Conservation (phyloP, 2,797 vertebrate species). For the Myotis vivesi region DNA sequence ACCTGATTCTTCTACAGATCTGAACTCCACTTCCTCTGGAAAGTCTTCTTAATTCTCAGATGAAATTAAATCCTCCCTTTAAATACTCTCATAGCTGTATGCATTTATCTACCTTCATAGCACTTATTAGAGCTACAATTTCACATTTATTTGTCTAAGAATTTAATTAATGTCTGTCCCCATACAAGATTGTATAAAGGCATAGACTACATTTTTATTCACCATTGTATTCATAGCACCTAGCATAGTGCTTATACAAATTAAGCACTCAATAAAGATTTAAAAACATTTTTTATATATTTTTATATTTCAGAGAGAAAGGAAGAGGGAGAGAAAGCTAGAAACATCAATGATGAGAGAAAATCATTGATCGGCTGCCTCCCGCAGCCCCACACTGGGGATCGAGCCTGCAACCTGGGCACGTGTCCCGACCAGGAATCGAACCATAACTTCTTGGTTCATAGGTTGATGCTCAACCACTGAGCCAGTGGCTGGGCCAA, state of each 20-base stretch:
- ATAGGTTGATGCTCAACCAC: too few relatives aligned
- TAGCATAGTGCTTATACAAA: neutral
- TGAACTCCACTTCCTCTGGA: neutral
- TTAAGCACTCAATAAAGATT: conserved; percentile 22
- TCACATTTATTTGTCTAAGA: neutral
- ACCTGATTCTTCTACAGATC: neutral
- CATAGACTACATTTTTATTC: neutral
- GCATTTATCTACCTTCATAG: neutral
- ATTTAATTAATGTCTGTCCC: neutral
- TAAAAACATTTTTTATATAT: neutral
- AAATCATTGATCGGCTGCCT: too few relatives aligned
- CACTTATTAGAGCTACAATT: neutral
- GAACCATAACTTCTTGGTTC: too few relatives aligned
- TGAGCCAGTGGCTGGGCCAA: neutral
- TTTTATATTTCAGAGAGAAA: too few relatives aligned
- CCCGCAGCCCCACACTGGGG: too few relatives aligned
- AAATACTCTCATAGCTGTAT: neutral
- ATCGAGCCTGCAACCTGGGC: too few relatives aligned
- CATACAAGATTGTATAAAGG: neutral
- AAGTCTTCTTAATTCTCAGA: conserved; percentile 15
- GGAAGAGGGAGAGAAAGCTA: too few relatives aligned
- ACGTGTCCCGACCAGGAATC: too few relatives aligned
- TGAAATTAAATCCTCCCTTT: neutral
- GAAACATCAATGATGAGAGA: too few relatives aligned
- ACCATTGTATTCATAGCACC: neutral